Conservation (phyloP, 1,140 invertebrate genomes). For the Drosophila miranda region DNA sequence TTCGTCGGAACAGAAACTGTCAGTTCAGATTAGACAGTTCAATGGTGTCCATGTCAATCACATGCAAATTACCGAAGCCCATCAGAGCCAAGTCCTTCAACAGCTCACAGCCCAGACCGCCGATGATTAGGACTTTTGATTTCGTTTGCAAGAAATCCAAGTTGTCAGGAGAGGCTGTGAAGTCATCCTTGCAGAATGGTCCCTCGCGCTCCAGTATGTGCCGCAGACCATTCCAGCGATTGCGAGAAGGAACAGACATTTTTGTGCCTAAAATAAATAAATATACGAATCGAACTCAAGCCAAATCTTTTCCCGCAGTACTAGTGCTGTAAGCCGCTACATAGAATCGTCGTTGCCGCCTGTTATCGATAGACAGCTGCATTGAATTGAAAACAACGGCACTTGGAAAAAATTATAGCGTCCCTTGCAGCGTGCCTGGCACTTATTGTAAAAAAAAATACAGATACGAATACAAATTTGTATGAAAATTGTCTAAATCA, state of each 20-base stretch:
- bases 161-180: slow-evolving; percentile 93
- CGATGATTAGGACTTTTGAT: slow-evolving; percentile 93
- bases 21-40: slow-evolving; percentile 99
- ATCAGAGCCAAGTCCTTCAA: slow-evolving; percentile 97
- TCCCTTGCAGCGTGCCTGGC: slow-evolving; percentile 63
- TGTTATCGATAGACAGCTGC: slow-evolving; percentile 12
- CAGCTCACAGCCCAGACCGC: slow-evolving; percentile 98
- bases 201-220: slow-evolving; percentile 95
- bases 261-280: slow-evolving; percentile 2
- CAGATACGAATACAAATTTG: neutral
- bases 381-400: slow-evolving; percentile 73
- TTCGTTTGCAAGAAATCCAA: slow-evolving; percentile 92
- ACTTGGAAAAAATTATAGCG: slow-evolving; percentile 52
- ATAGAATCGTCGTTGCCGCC: too few species aligned
- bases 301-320: slow-evolving; percentile 24
- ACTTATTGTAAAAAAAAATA: slow-evolving; percentile 25
- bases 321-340: too few species aligned
- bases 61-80: slow-evolving; percentile 96
- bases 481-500: neutral
- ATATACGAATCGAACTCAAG: slow-evolving; percentile 5
- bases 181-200: slow-evolving; percentile 96
- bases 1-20: slow-evolving; percentile 97
- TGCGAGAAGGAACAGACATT: slow-evolving; percentile 64
- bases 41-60: slow-evolving; percentile 99
- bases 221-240: slow-evolving; percentile 90